Conservation (phyloP, 2,888 invertebrate species). For the Napeogenes sylphis region DNA sequence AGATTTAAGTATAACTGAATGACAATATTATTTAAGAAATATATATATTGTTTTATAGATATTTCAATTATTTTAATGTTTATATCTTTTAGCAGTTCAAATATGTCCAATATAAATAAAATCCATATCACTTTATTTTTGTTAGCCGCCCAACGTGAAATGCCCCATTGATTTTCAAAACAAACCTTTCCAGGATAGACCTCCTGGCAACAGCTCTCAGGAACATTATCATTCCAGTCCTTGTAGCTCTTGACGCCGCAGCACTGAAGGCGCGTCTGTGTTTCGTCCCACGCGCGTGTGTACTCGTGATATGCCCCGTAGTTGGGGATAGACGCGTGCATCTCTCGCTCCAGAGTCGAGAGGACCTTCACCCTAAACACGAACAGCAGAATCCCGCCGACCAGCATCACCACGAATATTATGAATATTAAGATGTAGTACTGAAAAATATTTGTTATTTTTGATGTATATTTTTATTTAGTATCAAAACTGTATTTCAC, state of each 20-base stretch:
- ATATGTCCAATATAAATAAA: no score
- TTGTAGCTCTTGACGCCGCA: conserved; percentile 87
- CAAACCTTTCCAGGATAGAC: conserved; percentile 75
- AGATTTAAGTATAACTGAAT: no score
- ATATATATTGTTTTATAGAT: no score
- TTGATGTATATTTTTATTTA: background rate
- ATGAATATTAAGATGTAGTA: conserved; percentile 93
- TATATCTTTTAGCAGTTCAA: no score
- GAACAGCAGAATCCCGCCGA: conserved; percentile 93
- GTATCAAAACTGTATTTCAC: background rate
- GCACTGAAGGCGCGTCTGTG: conserved; percentile 89
- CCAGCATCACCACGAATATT: conserved; percentile 92
- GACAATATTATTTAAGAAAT: no score
- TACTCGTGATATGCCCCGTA: conserved; percentile 84
- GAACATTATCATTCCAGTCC: conserved; percentile 86
- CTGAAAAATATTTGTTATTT: conserved; percentile 66
- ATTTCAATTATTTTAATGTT: no score
- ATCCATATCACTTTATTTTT: no score
- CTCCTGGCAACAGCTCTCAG: conserved; percentile 87
- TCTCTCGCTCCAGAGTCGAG: conserved; percentile 85
- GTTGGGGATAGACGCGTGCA: conserved; percentile 85
- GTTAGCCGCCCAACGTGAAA: no score
- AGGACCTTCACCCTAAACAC: conserved; percentile 92
- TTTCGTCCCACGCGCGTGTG: conserved; percentile 91
- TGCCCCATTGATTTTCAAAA: background rate